These are phyloP conservation scores for Odobenus rosmarus DNA, from an alignment of 2,113 vertebrate genomes.

Conservation along the genomic window DNA sequence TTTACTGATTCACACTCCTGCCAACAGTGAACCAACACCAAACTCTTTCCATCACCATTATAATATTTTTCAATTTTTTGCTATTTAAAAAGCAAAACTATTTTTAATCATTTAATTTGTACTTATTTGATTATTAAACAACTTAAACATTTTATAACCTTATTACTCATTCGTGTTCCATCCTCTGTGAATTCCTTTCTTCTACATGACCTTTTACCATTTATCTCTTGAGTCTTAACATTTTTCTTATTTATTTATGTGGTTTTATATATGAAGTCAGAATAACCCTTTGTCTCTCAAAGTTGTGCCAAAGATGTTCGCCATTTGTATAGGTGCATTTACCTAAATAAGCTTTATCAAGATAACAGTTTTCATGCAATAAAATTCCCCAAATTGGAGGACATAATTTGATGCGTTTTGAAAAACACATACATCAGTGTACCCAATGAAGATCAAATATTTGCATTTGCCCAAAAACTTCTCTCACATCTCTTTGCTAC, in stretches of 20 bases:
- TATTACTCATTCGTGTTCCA: not conserved
- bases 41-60: not conserved
- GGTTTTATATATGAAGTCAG: not conserved
- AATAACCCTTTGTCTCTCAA: not conserved
- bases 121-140: not conserved
- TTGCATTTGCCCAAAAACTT: not conserved
- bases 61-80: not conserved
- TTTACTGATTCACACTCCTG: not conserved
- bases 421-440: not conserved
- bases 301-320: not conserved
- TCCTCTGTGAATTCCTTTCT: not conserved
- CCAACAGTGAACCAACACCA: not conserved
- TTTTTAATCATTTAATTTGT: not conserved
- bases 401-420: not conserved
- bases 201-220: not conserved
- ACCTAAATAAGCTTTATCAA: not conserved
- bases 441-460: not conserved
- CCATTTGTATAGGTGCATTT: not conserved
- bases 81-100: not conserved
- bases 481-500: not conserved
- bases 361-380: not conserved
- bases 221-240: not conserved
- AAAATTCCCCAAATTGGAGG: not conserved
- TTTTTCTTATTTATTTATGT: not conserved
- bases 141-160: not conserved